Conservation (phyloP, 2,113 vertebrate species). For the Pachyramphus minor region DNA sequence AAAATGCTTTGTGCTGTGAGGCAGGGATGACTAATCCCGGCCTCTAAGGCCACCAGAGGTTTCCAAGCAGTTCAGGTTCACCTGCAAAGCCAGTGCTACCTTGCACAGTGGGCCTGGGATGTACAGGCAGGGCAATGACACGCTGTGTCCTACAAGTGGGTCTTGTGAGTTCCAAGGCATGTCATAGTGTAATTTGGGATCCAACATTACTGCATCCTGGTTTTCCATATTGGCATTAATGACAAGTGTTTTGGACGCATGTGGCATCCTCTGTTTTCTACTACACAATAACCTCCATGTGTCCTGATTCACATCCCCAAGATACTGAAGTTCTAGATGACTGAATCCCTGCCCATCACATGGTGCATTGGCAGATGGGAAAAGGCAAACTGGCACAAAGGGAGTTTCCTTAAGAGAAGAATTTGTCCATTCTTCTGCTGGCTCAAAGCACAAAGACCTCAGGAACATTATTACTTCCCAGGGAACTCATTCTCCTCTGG, state of each 20-base stretch:
- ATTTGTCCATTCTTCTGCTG: neutral
- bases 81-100: neutral
- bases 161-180: neutral
- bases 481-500: neutral
- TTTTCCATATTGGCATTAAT: neutral
- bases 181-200: neutral
- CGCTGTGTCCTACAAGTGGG: neutral
- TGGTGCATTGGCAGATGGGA: neutral
- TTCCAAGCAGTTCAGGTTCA: neutral
- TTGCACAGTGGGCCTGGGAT: neutral
- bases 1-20: neutral
- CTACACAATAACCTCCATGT: neutral
- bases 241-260: neutral
- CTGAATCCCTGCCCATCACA: neutral
- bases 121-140: neutral
- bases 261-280: neutral
- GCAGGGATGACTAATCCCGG: neutral
- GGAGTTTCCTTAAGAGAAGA: neutral
- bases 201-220: rapidly evolving
- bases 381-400: neutral
- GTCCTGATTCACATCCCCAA: neutral
- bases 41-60: neutral
- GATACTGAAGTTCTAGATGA: neutral
- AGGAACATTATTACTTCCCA: neutral
- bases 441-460: neutral